phyloP scores from a whole-genome alignment of 2,113 vertebrate genomes.

The Lophochroa leadbeateri region DNA sequence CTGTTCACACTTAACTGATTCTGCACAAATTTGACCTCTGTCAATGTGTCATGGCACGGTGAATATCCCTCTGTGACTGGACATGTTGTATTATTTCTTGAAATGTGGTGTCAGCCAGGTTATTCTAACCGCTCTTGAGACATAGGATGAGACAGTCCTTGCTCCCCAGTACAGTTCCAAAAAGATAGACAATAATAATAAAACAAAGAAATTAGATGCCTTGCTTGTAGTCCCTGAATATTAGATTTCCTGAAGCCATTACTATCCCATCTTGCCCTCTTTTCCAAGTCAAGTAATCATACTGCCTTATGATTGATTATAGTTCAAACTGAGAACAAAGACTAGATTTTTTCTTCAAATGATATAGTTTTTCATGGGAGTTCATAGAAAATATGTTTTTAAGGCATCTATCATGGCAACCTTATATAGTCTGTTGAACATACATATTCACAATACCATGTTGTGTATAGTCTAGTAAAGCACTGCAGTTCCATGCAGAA shows the following conservation, averaged over 20 bases:
- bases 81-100: slow-evolving; percentile 35
- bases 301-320: neutral
- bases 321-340: neutral
- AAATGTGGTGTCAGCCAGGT: neutral
- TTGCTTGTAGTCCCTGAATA: neutral
- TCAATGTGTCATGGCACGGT: neutral
- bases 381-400: neutral
- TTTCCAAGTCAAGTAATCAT: neutral
- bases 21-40: slow-evolving; percentile 40
- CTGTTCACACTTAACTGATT: slow-evolving; percentile 44
- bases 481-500: neutral
- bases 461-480: neutral
- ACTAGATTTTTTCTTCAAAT: neutral
- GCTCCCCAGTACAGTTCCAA: neutral
- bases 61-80: neutral
- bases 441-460: neutral
- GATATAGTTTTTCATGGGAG: neutral
- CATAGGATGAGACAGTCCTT: neutral
- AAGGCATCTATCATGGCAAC: neutral
- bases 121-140: neutral
- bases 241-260: neutral
- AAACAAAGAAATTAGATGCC: neutral
- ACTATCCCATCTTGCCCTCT: neutral
- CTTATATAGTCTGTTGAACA: neutral
- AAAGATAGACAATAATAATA: neutral